Evolutionary conservation across 1,140 invertebrate species (phyloP).

Genomic region (Trissolcus basalis): DNA sequence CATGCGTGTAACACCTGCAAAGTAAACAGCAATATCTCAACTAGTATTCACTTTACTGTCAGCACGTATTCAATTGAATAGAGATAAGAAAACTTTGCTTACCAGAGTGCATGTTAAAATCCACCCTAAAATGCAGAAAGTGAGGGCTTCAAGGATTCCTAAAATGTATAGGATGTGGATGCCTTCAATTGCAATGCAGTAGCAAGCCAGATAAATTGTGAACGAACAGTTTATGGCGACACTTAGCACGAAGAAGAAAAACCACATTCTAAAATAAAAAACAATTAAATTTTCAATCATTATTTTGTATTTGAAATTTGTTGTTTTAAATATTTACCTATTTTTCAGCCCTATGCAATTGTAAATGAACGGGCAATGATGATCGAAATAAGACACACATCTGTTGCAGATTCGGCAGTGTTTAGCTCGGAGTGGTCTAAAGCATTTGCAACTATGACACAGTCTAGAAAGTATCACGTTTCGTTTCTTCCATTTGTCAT

Average conservation of each 20-base stretch:
- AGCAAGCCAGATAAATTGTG: conserved; percentile 91
- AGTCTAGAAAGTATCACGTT: conserved; percentile 89
- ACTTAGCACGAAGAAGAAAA: conserved; percentile 90
- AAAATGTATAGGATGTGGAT: conserved; percentile 89
- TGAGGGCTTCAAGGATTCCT: conserved; percentile 86
- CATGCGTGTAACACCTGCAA: conserved; percentile 87
- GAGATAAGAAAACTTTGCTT: conserved; percentile 60
- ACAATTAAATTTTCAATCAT: conserved; percentile 2
- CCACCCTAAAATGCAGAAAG: conserved; percentile 90
- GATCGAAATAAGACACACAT: conserved; percentile 94
- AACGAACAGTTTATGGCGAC: conserved; percentile 91
- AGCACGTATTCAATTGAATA: too few relatives aligned
- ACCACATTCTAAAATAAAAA: conserved; percentile 85
- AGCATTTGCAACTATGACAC: conserved; percentile 92
- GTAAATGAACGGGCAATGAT: conserved; percentile 96
- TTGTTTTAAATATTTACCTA: conserved; percentile 70
- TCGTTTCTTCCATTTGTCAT: conserved; percentile 91
- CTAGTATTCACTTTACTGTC: too few relatives aligned
- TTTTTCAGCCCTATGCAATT: conserved; percentile 93
- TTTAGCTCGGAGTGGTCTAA: conserved; percentile 90
- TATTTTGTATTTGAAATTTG: background rate
- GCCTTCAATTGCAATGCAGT: conserved; percentile 89
- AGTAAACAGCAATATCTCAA: conserved; percentile 15
- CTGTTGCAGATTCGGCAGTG: conserved; percentile 94
- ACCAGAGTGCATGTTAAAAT: conserved; percentile 92